Evolutionary conservation across 2,888 invertebrate species (phyloP), one percentile per base, ranked within the genome.

Genomic region (Carpatolechia fugitivella): DNA sequence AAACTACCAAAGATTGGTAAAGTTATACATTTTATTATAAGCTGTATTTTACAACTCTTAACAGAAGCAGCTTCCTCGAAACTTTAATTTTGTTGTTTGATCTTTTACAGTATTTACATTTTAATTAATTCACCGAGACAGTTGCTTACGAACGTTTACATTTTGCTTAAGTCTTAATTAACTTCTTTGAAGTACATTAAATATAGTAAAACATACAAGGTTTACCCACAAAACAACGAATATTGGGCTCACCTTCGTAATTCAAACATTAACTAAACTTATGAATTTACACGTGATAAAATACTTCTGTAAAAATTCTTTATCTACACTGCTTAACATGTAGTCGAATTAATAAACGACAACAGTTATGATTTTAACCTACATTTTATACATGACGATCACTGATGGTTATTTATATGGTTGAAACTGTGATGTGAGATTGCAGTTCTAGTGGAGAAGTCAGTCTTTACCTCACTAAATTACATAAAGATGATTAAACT

Each of bases 401-500:
- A 51, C 18, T 46, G 56, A 55, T 58, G 48, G 24, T 48, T 52
- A 44, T 52, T n/a, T n/a, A n/a, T n/a, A 41, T n/a, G 41, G 24
- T 6, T 33, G 38, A 53, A 61, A 63, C 59, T 60, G 62, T 52
- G 58, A 59, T 63, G 57, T 69, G 70, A 71, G 60, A 63, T 68
- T 67, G 55, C 72, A 69, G 68, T 68, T 66, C 62, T 76, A 72
- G 76, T 74, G 74, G 80, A 82, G 76, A 79, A 82, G 74, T 90
- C 89, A 90, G 89, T 89, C 89, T 90, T 88, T 85, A 80, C 81
- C 88, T 89, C 87, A 82, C 83, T 80, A 80, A 80, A 76, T 72
- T 75, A 78, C 68, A 68, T 64, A 70, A 62, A 69, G 64, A 66
- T 55, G 74, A 74, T 72, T 87, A 84, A 80, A 87, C 85, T 70